phyloP scores from a whole-genome alignment of 2,113 vertebrate genomes.

The Ifrita kowaldi region DNA sequence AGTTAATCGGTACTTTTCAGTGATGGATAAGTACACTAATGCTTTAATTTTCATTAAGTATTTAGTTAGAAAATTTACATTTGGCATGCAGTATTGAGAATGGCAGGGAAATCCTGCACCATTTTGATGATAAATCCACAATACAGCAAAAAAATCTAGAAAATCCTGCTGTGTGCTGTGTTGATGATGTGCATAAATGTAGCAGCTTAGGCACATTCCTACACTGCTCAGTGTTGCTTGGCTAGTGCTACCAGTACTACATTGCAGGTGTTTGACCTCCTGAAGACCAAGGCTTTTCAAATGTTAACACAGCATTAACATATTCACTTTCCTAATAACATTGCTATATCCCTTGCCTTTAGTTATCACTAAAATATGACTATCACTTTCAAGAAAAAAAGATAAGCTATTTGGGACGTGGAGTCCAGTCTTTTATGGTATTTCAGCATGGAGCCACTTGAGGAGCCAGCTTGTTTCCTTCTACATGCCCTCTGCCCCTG shows the following conservation, averaged over 20 bases:
- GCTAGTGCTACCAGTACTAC: background rate
- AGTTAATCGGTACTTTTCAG: background rate
- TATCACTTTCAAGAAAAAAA: background rate
- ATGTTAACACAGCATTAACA: background rate
- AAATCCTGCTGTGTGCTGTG: background rate
- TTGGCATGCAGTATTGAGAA: background rate
- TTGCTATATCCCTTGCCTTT: background rate
- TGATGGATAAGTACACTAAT: background rate
- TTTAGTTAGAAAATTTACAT: background rate
- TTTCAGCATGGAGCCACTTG: background rate
- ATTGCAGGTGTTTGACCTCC: background rate
- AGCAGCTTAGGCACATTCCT: background rate
- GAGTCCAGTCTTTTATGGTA: background rate
- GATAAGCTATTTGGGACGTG: background rate
- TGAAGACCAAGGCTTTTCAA: background rate
- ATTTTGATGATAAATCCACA: background rate
- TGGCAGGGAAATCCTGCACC: background rate
- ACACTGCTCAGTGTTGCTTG: background rate
- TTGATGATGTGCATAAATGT: background rate
- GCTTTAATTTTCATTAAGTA: background rate
- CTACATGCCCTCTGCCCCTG: rapidly evolving
- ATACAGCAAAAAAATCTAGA: background rate
- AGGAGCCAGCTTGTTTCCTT: background rate
- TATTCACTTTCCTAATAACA: background rate
- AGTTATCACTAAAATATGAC: background rate